These are phyloP conservation scores for Creontiades dilutus DNA, from an alignment of 2,888 invertebrate species.

Conservation along the genomic window DNA sequence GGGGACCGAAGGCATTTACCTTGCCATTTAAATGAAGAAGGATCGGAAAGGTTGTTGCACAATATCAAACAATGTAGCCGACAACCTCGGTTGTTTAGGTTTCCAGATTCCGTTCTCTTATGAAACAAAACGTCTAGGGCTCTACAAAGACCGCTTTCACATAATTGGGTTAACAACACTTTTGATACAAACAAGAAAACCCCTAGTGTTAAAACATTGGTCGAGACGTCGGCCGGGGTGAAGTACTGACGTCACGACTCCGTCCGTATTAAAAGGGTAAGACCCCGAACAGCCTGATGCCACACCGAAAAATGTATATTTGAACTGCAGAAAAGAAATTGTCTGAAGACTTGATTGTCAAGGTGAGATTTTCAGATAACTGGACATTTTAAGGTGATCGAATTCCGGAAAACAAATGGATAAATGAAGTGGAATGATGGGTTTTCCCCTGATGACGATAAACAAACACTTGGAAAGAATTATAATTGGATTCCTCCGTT, in stretches of 20 bases:
- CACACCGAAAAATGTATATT: background rate
- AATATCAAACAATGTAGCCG: background rate
- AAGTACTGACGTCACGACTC: too few relatives aligned
- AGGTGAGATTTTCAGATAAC: too few relatives aligned
- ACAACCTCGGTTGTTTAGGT: background rate
- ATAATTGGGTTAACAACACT: conserved; percentile 23
- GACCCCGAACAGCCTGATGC: too few relatives aligned
- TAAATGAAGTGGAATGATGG: too few relatives aligned
- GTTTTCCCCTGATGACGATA: too few relatives aligned
- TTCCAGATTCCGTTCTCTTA: background rate
- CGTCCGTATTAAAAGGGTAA: background rate
- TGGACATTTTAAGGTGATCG: too few relatives aligned
- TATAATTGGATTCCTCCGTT: too few relatives aligned
- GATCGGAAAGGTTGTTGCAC: background rate
- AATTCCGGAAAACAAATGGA: too few relatives aligned
- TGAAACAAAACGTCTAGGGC: background rate
- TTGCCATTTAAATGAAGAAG: background rate
- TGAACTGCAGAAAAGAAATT: background rate
- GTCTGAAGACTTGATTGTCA: too few relatives aligned
- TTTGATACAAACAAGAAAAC: background rate
- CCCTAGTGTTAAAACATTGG: background rate
- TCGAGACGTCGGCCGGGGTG: background rate
- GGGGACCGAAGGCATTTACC: background rate
- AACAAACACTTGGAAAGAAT: too few relatives aligned
- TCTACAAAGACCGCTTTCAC: conserved; percentile 4